phyloP scores from a whole-genome alignment of 2,888 invertebrate genomes.

The Gymnocheta viridis region DNA sequence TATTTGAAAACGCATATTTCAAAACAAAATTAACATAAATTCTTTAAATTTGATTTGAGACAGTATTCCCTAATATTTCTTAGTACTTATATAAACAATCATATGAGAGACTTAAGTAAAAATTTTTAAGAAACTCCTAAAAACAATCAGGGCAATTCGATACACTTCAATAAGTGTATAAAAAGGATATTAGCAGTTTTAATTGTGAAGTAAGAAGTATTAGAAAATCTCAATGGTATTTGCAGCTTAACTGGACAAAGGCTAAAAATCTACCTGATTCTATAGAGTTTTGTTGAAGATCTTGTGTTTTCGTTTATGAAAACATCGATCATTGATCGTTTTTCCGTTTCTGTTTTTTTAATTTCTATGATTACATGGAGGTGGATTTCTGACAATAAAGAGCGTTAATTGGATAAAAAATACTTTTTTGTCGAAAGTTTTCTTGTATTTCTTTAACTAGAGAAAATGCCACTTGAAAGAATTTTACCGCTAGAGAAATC shows the following conservation, averaged over 20 bases:
- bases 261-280: not conserved
- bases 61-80: not conserved
- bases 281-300: not conserved
- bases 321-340: conserved; percentile 46
- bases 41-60: not conserved
- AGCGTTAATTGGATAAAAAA: conserved; percentile 62
- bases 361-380: conserved; percentile 57
- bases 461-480: conserved; percentile 37
- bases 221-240: not conserved
- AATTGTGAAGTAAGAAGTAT: not conserved
- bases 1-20: not conserved
- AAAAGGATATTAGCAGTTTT: conserved; percentile 34
- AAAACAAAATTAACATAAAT: conserved; percentile 26
- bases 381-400: conserved; percentile 57
- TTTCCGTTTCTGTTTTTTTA: not conserved
- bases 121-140: not conserved
- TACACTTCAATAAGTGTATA: conserved; percentile 35
- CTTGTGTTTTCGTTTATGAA: conserved; percentile 3
- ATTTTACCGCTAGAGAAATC: conserved; percentile 31
- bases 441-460: not conserved
- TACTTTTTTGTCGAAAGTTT: not conserved
- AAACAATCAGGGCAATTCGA: conserved; percentile 31
- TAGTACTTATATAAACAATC: not conserved
- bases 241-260: conserved; percentile 42
- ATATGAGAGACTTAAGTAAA: conserved; percentile 6